Base-by-base conservation (phyloP, 2,113 vertebrate species). In the Castor canadensis region DNA sequence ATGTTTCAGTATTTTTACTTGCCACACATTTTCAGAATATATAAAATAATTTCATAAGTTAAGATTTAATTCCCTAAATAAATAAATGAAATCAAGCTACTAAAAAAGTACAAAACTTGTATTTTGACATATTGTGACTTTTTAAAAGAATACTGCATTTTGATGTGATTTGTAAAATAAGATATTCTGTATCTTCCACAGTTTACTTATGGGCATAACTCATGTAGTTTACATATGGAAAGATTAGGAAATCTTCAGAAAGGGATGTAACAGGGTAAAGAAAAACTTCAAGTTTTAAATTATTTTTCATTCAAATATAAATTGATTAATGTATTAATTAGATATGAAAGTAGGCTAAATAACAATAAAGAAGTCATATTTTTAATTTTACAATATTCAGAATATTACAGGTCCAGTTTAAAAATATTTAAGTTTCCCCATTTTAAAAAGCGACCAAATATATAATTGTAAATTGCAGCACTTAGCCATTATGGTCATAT, bases 371-470 rank as follows among this genome's bases (percentile, higher is more conserved):
- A 79, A 47, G 1, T 73, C 69, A 16, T 71, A n/a, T 69, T 86
- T 98, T 97, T 98, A 96, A 73, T 40, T 98, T 98, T 98, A 96
- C 97, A 98, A 98, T 98, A 91, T 98, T 97, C 96, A 97, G 85
- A 91, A 95, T 98, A 98, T 98, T 87, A 98, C 87, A 97, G 45
- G 96, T 98, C 97, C 97, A 98, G 96, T 98, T 98, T 96, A 96
- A 93, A 98, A 67, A 98, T 93, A 95, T 97, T 93, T 98, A 96
- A 91, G 75, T 96, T 97, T 96, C 77, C 92, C 97, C 91, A 91
- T 94, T 96, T n/a, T 95, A 89, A 94, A 97, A 98, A 96, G 60
- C 96, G 43, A 77, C n/a, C 49, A 88, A 77, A 93, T 91, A 32
- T 72, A 2, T 91, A 93, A 95, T 82, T 91, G 52, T 85, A 97